phyloP scores from a whole-genome alignment of 2,888 invertebrate species.

The Bedellia somnulentella region DNA sequence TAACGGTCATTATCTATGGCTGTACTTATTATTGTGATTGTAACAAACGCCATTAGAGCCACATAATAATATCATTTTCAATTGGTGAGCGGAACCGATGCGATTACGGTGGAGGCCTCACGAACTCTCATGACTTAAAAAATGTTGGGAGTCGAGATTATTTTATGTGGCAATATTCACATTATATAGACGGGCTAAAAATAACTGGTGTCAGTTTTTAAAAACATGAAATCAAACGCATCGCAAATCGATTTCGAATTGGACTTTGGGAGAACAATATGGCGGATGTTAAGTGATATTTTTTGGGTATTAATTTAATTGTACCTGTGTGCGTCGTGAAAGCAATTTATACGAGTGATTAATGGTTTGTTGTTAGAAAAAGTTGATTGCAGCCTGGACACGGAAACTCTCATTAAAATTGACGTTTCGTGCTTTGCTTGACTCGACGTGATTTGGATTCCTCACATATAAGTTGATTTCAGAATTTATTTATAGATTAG shows the following conservation, averaged over 20 bases:
- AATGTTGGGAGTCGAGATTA: too few relatives aligned
- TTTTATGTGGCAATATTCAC: too few relatives aligned
- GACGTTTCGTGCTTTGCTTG: conserved; percentile 11
- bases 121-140: too few relatives aligned
- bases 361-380: conserved; percentile 16
- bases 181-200: too few relatives aligned
- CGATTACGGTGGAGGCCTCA: conserved; percentile 10
- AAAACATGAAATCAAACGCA: too few relatives aligned
- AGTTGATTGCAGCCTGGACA: conserved; percentile 16
- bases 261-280: neutral
- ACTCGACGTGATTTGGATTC: too few relatives aligned
- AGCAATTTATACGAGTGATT: conserved; percentile 17
- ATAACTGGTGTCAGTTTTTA: too few relatives aligned
- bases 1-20: conserved; percentile 16
- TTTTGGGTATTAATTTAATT: conserved; percentile 9
- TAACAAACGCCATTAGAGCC: conserved; percentile 9
- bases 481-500: too few relatives aligned
- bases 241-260: too few relatives aligned
- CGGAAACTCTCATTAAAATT: conserved; percentile 12
- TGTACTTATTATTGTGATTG: conserved; percentile 20
- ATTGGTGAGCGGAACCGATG: conserved; percentile 16
- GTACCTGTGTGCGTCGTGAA: conserved; percentile 10
- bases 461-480: too few relatives aligned
- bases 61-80: conserved; percentile 25
- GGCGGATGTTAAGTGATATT: neutral